A percentile compares a stretch with the other conserved stretches of the same genome.
Evolutionary conservation across 2,888 invertebrate species (phyloP).

Genomic region (Lasioglossum morio): DNA sequence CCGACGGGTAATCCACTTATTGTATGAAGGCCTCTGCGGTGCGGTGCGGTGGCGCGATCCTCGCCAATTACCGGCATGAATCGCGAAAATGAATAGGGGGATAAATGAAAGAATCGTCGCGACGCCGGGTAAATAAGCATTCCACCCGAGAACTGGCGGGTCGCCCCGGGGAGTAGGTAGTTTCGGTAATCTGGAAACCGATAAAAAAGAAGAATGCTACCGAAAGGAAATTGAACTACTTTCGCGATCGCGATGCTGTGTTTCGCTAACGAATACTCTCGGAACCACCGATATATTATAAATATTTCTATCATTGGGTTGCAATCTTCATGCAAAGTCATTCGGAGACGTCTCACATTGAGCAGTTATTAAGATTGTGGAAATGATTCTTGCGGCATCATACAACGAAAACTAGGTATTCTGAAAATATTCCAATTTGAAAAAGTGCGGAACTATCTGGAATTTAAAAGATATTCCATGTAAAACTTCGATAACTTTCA

Average conservation of each 20-base stretch:
- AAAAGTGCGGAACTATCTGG: no score
- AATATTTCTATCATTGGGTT: neutral
- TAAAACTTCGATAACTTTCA: no score
- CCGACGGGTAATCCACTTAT: constrained; percentile 22
- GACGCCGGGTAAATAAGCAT: constrained; percentile 3
- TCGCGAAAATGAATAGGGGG: constrained; percentile 10
- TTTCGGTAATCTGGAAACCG: neutral
- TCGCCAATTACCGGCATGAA: constrained; percentile 20
- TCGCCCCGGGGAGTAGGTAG: neutral
- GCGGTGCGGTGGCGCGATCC: neutral
- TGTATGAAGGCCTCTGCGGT: constrained; percentile 4
- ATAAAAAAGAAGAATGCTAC: neutral
- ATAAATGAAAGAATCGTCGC: constrained; percentile 23
- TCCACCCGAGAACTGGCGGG: neutral
- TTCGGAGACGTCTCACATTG: no score
- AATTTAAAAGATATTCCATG: no score
- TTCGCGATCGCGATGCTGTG: neutral
- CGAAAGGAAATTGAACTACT: neutral
- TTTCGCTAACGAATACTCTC: neutral
- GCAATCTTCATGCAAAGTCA: neutral
- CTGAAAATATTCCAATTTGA: no score
- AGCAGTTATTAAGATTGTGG: no score
- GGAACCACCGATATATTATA: neutral
- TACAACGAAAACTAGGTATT: no score
- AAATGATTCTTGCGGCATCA: no score